Base-by-base conservation (phyloP, 1,140 invertebrate species). In the Drosophila lacertosa region DNA sequence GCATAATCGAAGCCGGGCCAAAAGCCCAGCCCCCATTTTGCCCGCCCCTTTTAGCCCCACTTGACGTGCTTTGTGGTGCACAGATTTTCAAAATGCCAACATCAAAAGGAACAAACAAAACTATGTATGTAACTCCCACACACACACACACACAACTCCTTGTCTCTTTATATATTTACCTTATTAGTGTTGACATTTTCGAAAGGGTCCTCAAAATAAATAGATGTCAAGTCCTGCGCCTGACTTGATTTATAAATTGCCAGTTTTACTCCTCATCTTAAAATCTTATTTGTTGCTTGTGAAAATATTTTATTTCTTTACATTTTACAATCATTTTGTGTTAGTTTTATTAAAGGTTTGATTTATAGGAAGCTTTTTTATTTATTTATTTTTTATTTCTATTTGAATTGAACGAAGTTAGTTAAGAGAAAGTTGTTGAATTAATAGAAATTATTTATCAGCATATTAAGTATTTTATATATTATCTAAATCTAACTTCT, bases 1-100 rank as follows among this genome's bases (percentile, higher is more conserved):
- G 77, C 69, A 72, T 88, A 77, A 86, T 88, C 82, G 77, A 88
- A 78, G 63, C 35, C 57, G 76, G 39, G 39, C 20, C 51, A 9
- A 9, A 15, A 42, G 42, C 20, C 20, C 5, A 2, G 2, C n/a
- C 29, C 13, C 37, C n/a, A n/a, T n/a, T n/a, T n/a, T n/a, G 7
- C 3, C 18, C 4, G 7, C 58, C 42, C 26, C 26, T 4, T 7
- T 6, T 11, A 7, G n/a, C 4, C 42, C 20, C 51, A 20, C 40
- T 47, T 54, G 42, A 29, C n/a, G 47, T 50, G 50, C 66, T 54
- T 57, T 74, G 77, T 69, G 72, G 63, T 70, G 68, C 69, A 10
- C 13, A 55, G 66, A 69, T 54, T 69, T 55, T 63, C 29, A 15
- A 81, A 44, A 60, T 68, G 24, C 9, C 53, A 73, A 70, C 60